A percentile compares a stretch with the other conserved stretches of the same genome.
phyloP scores from a whole-genome alignment of 37 sponge, comb jelly and placozoan species.

The Crambe crambe region DNA sequence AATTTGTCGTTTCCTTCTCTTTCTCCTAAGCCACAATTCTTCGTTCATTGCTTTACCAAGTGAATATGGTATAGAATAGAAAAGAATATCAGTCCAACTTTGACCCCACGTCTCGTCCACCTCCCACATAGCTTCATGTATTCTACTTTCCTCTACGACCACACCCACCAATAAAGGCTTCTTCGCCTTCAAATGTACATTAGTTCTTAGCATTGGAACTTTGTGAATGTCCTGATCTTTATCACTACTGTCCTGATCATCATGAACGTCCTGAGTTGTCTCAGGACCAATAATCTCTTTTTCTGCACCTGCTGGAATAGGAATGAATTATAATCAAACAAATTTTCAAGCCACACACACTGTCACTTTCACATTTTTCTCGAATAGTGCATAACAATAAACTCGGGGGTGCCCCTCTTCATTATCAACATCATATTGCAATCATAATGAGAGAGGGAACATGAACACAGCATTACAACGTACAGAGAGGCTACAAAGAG shows the following conservation, averaged over 20 bases:
- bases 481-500: too few relatives aligned
- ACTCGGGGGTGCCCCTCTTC: too few relatives aligned
- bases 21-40: constrained; percentile 33
- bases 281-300: not conserved
- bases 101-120: constrained; percentile 75
- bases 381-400: too few relatives aligned
- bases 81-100: constrained; percentile 23
- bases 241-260: not conserved
- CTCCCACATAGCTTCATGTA: constrained; percentile 45
- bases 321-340: too few relatives aligned
- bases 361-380: too few relatives aligned
- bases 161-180: constrained; percentile 76
- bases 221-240: not conserved
- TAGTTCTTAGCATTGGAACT: not conserved
- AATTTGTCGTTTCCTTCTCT: constrained; percentile 10
- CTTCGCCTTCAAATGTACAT: not conserved
- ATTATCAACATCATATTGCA: too few relatives aligned
- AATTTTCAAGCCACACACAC: too few relatives aligned
- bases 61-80: constrained; percentile 44
- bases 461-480: too few relatives aligned
- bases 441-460: too few relatives aligned
- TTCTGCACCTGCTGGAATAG: too few relatives aligned
- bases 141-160: constrained; percentile 46
- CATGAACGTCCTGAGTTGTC: not conserved
- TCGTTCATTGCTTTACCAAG: not conserved